These are phyloP conservation scores for Mallateleia sp. DNA, from an alignment of 2,888 invertebrate species.

Conservation along the genomic window DNA sequence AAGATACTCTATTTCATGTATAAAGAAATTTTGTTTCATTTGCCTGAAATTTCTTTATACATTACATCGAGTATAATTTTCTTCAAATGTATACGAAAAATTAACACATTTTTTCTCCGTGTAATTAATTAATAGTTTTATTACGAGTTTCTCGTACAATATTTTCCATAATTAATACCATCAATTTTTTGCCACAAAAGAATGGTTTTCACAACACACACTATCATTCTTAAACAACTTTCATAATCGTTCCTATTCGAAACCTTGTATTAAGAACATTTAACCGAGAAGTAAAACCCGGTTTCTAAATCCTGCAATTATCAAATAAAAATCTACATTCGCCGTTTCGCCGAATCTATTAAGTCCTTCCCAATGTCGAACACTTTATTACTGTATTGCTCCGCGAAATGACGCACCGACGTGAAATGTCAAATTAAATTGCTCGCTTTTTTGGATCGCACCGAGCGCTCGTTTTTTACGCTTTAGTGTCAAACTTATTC, in stretches of 20 bases:
- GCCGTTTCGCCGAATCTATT: slow-evolving; percentile 23
- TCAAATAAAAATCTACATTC: slow-evolving; percentile 30
- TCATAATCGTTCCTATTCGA: slow-evolving; percentile 36
- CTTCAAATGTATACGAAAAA: too few species aligned
- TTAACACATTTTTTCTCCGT: too few species aligned
- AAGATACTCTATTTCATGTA: too few species aligned
- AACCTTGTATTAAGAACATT: slow-evolving; percentile 36
- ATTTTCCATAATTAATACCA: too few species aligned
- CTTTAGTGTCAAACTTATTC: slow-evolving; percentile 17
- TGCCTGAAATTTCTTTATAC: too few species aligned
- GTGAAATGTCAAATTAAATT: slow-evolving; percentile 55
- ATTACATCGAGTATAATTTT: too few species aligned
- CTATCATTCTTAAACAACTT: too few species aligned
- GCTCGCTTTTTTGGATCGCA: slow-evolving; percentile 7
- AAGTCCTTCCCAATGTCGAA: not conserved
- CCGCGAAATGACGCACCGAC: not conserved
- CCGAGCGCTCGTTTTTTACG: slow-evolving; percentile 3
- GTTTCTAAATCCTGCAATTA: slow-evolving; percentile 22
- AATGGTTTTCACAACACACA: too few species aligned
- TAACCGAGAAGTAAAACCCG: slow-evolving; percentile 4
- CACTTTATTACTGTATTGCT: slow-evolving; percentile 11
- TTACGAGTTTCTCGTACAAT: too few species aligned
- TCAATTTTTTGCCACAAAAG: too few species aligned
- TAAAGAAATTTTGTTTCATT: too few species aligned
- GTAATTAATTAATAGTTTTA: too few species aligned